These are phyloP conservation scores for Notiomystis cincta DNA, from an alignment of 2,113 vertebrate species.

Conservation along the genomic window DNA sequence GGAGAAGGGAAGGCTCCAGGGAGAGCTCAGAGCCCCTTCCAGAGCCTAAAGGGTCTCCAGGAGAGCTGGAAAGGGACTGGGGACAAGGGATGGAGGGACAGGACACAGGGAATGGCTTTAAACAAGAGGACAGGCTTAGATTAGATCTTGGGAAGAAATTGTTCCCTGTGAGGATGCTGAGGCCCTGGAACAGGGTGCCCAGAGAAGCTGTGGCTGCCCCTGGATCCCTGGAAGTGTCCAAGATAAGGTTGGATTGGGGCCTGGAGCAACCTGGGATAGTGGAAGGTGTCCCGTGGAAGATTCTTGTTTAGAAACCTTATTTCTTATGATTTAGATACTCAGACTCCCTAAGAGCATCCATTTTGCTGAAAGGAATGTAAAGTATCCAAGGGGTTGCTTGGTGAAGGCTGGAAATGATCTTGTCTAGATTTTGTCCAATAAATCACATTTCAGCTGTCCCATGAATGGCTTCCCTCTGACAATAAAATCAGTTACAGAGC, in stretches of 20 bases:
- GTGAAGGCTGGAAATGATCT: neutral
- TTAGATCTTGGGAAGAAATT: neutral
- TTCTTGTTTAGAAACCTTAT: neutral
- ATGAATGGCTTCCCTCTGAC: neutral
- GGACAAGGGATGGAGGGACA: neutral
- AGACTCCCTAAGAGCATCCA: neutral
- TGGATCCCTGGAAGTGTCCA: neutral
- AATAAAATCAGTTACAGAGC: neutral
- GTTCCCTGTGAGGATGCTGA: fast-evolving
- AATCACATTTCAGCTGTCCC: neutral
- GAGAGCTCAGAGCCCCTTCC: neutral
- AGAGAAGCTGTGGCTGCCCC: neutral
- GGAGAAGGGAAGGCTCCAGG: neutral
- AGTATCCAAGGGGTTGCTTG: fast-evolving
- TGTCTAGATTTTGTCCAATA: neutral
- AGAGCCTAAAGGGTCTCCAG: neutral
- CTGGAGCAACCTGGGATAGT: neutral
- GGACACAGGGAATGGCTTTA: neutral
- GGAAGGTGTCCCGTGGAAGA: neutral
- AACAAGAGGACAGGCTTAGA: neutral
- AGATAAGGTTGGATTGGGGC: fast-evolving
- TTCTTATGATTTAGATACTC: neutral
- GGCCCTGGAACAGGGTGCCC: neutral
- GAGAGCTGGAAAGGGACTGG: neutral
- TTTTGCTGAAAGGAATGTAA: neutral